These are phyloP conservation scores for Orycteropus afer DNA, from an alignment of 2,113 vertebrate species.

Conservation along the genomic window DNA sequence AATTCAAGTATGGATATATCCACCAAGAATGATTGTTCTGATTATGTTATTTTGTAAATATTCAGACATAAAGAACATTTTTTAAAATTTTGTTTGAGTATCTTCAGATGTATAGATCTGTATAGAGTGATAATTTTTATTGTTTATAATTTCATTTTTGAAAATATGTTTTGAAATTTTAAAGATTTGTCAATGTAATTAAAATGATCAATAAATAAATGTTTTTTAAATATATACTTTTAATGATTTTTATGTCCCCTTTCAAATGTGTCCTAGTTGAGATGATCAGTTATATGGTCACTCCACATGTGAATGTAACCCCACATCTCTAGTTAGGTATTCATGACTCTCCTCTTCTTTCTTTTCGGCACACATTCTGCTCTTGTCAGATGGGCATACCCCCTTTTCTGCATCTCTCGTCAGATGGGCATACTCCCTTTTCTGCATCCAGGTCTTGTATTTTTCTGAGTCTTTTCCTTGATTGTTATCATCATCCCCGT, in stretches of 20 bases:
- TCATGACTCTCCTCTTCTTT: background rate
- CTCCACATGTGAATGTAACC: background rate
- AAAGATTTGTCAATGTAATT: background rate
- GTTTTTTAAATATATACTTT: background rate
- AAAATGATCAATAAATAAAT: background rate
- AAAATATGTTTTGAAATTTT: background rate
- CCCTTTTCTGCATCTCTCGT: background rate
- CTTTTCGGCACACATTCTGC: background rate
- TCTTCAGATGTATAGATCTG: background rate
- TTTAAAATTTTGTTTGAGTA: background rate
- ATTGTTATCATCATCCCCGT: background rate
- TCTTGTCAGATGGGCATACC: background rate
- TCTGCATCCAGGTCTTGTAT: background rate
- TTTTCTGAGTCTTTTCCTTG: background rate
- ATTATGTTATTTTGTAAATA: background rate
- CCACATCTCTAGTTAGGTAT: background rate
- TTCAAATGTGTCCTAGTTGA: background rate
- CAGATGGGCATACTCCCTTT: background rate
- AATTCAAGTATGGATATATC: background rate
- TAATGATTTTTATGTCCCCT: background rate
- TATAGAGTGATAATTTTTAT: background rate
- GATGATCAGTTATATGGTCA: background rate
- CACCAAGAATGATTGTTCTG: background rate
- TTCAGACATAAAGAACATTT: background rate
- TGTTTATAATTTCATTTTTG: conserved; percentile 1